Base-by-base conservation (phyloP, 37 sponge, comb jelly and placozoan species). In the Ianthella basta region DNA sequence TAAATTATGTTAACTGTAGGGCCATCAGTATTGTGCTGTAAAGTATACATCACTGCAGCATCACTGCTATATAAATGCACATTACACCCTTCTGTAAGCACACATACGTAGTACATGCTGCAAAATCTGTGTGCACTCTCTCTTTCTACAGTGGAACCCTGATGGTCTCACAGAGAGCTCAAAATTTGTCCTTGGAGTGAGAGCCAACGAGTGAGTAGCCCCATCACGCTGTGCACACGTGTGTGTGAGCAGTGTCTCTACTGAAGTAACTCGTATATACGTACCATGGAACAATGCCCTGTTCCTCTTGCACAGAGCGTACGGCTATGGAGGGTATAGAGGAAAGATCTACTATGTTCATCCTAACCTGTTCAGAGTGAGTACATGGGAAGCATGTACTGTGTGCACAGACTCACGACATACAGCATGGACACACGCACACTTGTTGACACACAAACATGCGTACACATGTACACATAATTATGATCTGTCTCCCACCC, bases 311-410 rank as follows among this genome's bases (percentile, higher is more conserved):
- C 38, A 29, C 74, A 93, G 94, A 60, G 94, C 94, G 0, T 77
- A 89, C 23, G 94, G 94, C 13, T 91, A 93, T 74, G 81, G 83
- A 54, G 94, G 91, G 30, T 89, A 90, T 40, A 79, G 94, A 59
- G 94, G 94, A 25, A 93, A 93, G 63, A 89, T 93, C 16, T 93
- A 93, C 82, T 87, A 89, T 65, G 89, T 90, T 21, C 94, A 93
- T 38, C 94, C 94, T n/a, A 91, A 93, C 66, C 79, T 93, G 20
- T 93, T 93, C 88, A 93, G 90, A 83, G 94, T 93, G 27, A 56
- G 65, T 67, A 55, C 18, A 29, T 24, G 21, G n/a, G n/a, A n/a
- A n/a, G n/a, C n/a, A n/a, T n/a, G n/a, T n/a, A n/a, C n/a, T n/a
- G n/a, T n/a, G n/a, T n/a, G n/a, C n/a, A n/a, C 14, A 23, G 57